Percentiles rank a stretch among this genome's conserved stretches.
phyloP scores from a whole-genome alignment of 2,888 invertebrate genomes.

The Archaeoteleia sp. region DNA sequence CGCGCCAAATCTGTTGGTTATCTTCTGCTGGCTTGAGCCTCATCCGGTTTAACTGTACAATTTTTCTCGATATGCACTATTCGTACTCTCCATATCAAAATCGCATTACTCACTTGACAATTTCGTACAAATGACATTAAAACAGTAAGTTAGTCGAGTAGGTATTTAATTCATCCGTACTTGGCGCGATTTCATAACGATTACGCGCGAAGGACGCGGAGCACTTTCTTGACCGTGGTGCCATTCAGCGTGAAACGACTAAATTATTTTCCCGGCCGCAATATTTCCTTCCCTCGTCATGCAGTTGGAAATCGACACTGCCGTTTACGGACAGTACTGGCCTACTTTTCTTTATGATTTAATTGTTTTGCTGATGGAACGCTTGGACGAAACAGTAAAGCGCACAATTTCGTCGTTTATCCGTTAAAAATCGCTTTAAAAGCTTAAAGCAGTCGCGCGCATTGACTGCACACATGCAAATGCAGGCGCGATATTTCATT shows the following conservation, averaged over 20 bases:
- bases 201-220: slow-evolving; percentile 1
- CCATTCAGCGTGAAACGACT: slow-evolving; percentile 50
- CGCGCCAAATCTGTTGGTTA: too few species aligned
- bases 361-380: slow-evolving; percentile 60
- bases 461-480: too few species aligned
- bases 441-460: slow-evolving; percentile 25
- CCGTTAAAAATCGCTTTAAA: slow-evolving; percentile 37
- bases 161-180: slow-evolving; percentile 1
- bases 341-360: slow-evolving; percentile 59
- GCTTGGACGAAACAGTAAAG: slow-evolving; percentile 9
- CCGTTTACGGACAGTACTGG: slow-evolving; percentile 22
- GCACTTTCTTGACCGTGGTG: slow-evolving; percentile 4
- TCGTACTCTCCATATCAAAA: too few species aligned
- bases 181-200: not conserved
- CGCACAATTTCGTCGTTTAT: slow-evolving; percentile 22
- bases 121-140: too few species aligned
- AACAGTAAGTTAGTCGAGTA: not conserved
- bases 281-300: slow-evolving; percentile 26
- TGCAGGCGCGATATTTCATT: too few species aligned
- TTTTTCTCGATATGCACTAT: too few species aligned
- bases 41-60: too few species aligned
- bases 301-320: not conserved
- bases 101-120: too few species aligned
- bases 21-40: too few species aligned
- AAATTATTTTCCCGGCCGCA: slow-evolving; percentile 46